Conservation (phyloP, 1,140 invertebrate genomes). For the Zaprionus ornatus region DNA sequence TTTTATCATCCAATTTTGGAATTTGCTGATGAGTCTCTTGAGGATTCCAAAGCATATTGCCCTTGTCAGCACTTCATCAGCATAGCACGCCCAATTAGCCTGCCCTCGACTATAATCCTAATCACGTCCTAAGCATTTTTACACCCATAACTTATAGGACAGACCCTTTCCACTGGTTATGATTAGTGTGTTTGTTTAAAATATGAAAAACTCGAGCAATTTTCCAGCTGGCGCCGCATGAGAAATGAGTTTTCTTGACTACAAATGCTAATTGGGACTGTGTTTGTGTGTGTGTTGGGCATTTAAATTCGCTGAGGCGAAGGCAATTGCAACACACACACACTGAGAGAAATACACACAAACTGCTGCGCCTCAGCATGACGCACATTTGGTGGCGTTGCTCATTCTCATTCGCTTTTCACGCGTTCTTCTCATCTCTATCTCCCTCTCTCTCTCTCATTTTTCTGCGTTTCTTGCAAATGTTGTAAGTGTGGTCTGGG, state of each 20-base stretch:
- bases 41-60: neutral
- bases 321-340: slow-evolving; percentile 52
- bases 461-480: neutral
- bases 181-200: slow-evolving; percentile 43
- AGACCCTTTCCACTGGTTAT: slow-evolving; percentile 10
- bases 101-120: neutral
- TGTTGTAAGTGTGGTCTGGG: slow-evolving; percentile 35
- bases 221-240: slow-evolving; percentile 38
- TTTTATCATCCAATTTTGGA: neutral
- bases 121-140: slow-evolving; percentile 20
- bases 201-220: slow-evolving; percentile 40
- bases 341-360: neutral
- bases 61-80: slow-evolving; percentile 22
- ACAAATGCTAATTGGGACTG: slow-evolving; percentile 40
- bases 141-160: slow-evolving; percentile 6
- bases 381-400: slow-evolving; percentile 32
- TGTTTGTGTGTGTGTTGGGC: slow-evolving; percentile 8
- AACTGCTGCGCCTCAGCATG: slow-evolving; percentile 32
- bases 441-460: neutral
- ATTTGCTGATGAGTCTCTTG: neutral
- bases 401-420: neutral
- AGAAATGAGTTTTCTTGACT: slow-evolving; percentile 43
- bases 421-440: neutral
- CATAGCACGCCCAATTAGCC: slow-evolving; percentile 22
- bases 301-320: slow-evolving; percentile 18